Evolutionary conservation across 2,888 invertebrate species (phyloP).

Genomic region (Polyommatus iphigenia): DNA sequence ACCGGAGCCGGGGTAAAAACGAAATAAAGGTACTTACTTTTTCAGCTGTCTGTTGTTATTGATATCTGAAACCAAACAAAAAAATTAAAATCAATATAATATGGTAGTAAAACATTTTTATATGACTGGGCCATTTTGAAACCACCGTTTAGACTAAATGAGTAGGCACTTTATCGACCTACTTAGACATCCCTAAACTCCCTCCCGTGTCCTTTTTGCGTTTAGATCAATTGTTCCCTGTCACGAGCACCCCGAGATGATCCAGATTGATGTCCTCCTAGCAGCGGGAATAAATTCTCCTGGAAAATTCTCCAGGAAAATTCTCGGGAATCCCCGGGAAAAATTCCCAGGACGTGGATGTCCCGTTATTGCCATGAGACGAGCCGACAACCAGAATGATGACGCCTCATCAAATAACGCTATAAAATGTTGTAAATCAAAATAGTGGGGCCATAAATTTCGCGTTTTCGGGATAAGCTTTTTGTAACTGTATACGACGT

Average conservation of each 20-base stretch:
- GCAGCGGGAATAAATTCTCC: conserved; percentile 4
- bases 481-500: neutral
- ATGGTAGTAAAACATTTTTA: neutral
- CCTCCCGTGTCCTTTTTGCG: conserved; percentile 21
- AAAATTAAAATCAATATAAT: neutral
- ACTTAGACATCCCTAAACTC: neutral
- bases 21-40: neutral
- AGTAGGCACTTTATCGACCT: neutral
- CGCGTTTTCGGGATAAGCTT: neutral
- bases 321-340: neutral
- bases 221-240: conserved; percentile 27
- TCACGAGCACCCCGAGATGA: conserved; percentile 24
- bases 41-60: neutral
- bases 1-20: too few species aligned
- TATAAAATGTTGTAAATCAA: conserved; percentile 8
- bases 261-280: conserved; percentile 22
- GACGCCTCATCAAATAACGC: conserved; percentile 15
- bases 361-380: neutral
- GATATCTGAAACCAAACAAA: neutral
- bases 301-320: neutral
- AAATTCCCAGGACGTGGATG: conserved; percentile 7
- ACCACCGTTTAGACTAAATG: neutral
- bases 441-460: conserved; percentile 2
- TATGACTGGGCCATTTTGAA: neutral
- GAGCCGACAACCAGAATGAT: conserved; percentile 8